phyloP scores from a whole-genome alignment of 2,888 invertebrate species.

The Thereva unica region DNA sequence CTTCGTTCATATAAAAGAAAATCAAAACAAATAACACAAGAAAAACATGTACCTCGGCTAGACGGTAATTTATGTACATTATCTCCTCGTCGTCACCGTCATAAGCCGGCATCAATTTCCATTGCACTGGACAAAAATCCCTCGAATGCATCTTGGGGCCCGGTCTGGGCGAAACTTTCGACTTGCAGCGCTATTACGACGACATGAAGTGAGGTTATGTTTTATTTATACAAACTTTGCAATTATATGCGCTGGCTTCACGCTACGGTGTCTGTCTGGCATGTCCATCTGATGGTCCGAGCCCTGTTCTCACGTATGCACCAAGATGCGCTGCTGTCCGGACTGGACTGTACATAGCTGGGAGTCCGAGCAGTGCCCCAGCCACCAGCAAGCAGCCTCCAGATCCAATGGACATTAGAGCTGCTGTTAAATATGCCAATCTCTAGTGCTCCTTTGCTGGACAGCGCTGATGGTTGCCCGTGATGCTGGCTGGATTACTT shows the following conservation, averaged over 20 bases:
- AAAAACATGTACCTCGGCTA: too few relatives aligned
- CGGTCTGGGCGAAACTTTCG: slow-evolving; percentile 8
- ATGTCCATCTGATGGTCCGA: slow-evolving; percentile 32
- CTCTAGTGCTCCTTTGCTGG: slow-evolving; percentile 23
- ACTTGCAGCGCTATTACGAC: slow-evolving; percentile 31
- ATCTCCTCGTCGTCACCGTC: not conserved
- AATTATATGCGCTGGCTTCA: slow-evolving; percentile 33
- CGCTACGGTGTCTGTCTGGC: slow-evolving; percentile 35
- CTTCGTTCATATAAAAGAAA: too few relatives aligned
- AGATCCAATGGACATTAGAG: slow-evolving; percentile 15
- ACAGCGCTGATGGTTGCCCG: not conserved
- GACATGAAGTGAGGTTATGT: slow-evolving; percentile 35
- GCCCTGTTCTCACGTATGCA: slow-evolving; percentile 30
- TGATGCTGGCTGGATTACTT: slow-evolving; percentile 16
- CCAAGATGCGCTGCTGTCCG: slow-evolving; percentile 10
- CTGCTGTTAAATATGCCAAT: slow-evolving; percentile 33
- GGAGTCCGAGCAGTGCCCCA: slow-evolving; percentile 14
- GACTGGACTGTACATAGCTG: slow-evolving; percentile 2
- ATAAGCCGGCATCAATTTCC: too few relatives aligned
- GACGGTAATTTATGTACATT: slow-evolving; percentile 8
- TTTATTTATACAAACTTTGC: slow-evolving; percentile 35
- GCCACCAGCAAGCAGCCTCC: not conserved
- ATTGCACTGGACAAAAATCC: not conserved
- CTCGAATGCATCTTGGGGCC: slow-evolving; percentile 11
- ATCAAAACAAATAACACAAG: too few relatives aligned